A percentile compares a stretch with the other conserved stretches of the same genome.
Conservation (phyloP, 2,797 vertebrate species). For the Silurus aristotelis region DNA sequence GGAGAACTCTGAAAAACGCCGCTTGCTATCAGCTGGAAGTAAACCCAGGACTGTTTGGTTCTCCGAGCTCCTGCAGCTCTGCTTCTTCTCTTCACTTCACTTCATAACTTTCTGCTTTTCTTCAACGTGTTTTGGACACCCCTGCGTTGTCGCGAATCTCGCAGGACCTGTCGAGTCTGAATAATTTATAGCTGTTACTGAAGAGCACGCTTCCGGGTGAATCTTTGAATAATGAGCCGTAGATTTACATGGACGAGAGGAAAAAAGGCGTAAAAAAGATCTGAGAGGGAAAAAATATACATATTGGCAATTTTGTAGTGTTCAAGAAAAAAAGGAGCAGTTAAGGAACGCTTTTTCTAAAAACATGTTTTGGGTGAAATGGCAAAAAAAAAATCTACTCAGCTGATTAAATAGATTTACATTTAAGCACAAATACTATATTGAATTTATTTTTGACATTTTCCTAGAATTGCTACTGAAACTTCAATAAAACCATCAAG, state of each 20-base stretch:
- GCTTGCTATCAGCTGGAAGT: constrained; percentile 27
- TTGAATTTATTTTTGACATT: background rate
- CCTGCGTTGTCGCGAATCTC: constrained; percentile 16
- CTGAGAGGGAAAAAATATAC: background rate
- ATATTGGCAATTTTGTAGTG: background rate
- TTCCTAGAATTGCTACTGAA: background rate
- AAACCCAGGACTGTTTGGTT: constrained; percentile 20
- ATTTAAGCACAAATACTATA: background rate
- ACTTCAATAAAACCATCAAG: no score
- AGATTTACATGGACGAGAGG: background rate
- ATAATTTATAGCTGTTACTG: constrained; percentile 17
- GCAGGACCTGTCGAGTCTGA: background rate
- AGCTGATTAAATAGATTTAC: background rate
- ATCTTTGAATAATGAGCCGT: background rate
- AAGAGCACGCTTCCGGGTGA: background rate
- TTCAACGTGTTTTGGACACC: background rate
- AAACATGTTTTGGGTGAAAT: background rate
- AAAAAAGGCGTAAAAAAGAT: background rate
- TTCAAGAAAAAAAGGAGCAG: background rate
- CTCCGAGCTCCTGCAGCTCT: background rate
- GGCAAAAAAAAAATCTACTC: background rate
- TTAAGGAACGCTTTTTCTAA: background rate
- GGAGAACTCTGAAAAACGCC: constrained; percentile 3
- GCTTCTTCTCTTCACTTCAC: background rate
- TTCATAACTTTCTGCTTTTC: background rate